A percentile compares a stretch with the other conserved stretches of the same genome.
Conservation (phyloP, 1,140 invertebrate genomes). For the Propsilocerus akamusi region DNA sequence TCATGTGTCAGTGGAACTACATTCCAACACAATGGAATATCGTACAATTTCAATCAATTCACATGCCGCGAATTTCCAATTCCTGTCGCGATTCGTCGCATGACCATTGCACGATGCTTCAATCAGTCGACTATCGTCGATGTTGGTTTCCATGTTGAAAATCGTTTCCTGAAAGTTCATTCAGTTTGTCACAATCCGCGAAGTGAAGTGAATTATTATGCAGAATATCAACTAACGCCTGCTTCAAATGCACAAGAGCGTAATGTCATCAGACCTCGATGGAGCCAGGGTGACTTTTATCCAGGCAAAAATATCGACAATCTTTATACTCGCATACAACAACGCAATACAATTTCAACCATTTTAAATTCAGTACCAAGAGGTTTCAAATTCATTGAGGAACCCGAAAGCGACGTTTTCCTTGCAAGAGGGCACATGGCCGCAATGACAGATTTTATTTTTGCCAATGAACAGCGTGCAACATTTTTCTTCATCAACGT, state of each 20-base stretch:
- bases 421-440: conserved; percentile 37
- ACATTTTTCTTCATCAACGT: conserved; percentile 37
- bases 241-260: background rate
- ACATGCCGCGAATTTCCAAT: conserved; percentile 10
- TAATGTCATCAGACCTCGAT: background rate
- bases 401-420: background rate
- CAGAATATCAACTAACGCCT: background rate
- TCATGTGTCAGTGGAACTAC: conserved; percentile 17
- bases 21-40: conserved; percentile 14
- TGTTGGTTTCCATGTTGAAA: background rate
- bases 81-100: background rate
- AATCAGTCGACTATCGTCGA: background rate
- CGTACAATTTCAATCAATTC: conserved; percentile 17
- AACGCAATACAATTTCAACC: background rate
- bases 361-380: background rate
- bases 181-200: background rate
- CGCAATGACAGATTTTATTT: conserved; percentile 28
- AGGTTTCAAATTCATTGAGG: background rate
- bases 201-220: background rate
- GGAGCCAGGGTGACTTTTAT: background rate
- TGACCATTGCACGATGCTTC: background rate
- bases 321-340: background rate
- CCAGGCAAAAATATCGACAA: background rate
- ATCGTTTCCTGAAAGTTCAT: background rate
- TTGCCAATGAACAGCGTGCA: conserved; percentile 30